Base-by-base conservation (phyloP, 2,888 invertebrate genomes). In the Meandrusa payeni region DNA sequence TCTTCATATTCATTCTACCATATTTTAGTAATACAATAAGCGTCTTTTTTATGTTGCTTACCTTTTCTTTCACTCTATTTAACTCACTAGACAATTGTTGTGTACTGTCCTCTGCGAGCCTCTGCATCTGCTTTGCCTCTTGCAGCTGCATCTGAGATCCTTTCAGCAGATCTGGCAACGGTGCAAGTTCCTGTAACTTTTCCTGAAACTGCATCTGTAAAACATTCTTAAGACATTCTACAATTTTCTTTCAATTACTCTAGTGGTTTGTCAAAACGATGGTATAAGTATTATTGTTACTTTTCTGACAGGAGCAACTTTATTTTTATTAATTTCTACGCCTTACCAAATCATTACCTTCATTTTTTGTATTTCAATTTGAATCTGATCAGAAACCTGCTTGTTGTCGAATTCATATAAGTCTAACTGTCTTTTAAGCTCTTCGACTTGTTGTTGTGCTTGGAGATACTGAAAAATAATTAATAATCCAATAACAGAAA, bases 301-400 rank as follows among this genome's bases (percentile, higher is more conserved):
- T n/a, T n/a, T n/a, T n/a, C n/a, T n/a, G n/a, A n/a, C n/a, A n/a
- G n/a, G n/a, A n/a, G n/a, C n/a, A n/a, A n/a, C n/a, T n/a, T n/a
- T n/a, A n/a, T n/a, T n/a, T n/a, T n/a, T n/a, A n/a, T n/a, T n/a
- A n/a, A n/a, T n/a, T n/a, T n/a, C n/a, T n/a, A n/a, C n/a, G n/a
- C n/a, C n/a, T n/a, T n/a, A n/a, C n/a, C n/a, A n/a, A n/a, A n/a
- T n/a, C 2, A 27, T 6, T 24, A 81, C 85, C 78, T 86, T 86
- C 78, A 85, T 82, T 49, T 75, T 82, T 48, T 83, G 85, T 45
- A 86, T 78, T 63, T 86, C 85, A 4, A 79, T 58, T 42, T 83
- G 81, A 46, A 86, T 80, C 57, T 83, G 85, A 48, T 85, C 85
- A 0, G 83, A 78, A 0, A 85, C 78, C 56, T 82, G 85, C 50